Evolutionary conservation across 2,888 invertebrate genomes (phyloP).

Genomic region (Diarsia dahlii): DNA sequence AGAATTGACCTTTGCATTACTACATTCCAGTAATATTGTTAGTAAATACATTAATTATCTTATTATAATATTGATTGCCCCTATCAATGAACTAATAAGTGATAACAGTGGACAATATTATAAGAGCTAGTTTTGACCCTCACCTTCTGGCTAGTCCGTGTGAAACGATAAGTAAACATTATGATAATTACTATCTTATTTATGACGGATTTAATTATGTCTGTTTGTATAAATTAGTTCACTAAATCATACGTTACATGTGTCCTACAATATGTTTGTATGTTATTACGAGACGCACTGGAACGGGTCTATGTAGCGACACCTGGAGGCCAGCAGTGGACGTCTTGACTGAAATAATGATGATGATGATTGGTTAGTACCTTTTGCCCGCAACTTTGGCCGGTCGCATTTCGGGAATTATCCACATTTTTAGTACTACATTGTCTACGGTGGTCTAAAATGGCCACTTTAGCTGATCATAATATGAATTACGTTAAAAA

Average conservation of each 20-base stretch:
- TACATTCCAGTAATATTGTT: neutral
- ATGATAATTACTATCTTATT: neutral
- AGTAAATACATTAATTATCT: neutral
- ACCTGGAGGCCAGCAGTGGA: too few species aligned
- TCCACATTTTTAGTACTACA: neutral
- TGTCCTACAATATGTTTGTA: neutral
- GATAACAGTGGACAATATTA: constrained; percentile 4
- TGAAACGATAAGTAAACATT: neutral
- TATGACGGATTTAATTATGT: neutral
- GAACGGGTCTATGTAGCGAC: too few species aligned
- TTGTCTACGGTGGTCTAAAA: too few species aligned
- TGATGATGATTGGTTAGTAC: neutral
- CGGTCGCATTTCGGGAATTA: neutral
- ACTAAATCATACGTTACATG: neutral
- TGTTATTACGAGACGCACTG: neutral
- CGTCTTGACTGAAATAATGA: too few species aligned
- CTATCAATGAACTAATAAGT: neutral
- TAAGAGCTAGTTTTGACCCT: constrained; percentile 17
- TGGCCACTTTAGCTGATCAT: too few species aligned
- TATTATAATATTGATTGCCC: neutral
- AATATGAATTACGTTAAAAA: too few species aligned
- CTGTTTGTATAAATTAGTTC: neutral
- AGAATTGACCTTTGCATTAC: neutral
- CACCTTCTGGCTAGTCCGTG: neutral
- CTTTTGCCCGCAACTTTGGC: neutral